A percentile compares a stretch with the other conserved stretches of the same genome.
phyloP scores from a whole-genome alignment of 2,113 vertebrate species.

The Gallinago undulata region DNA sequence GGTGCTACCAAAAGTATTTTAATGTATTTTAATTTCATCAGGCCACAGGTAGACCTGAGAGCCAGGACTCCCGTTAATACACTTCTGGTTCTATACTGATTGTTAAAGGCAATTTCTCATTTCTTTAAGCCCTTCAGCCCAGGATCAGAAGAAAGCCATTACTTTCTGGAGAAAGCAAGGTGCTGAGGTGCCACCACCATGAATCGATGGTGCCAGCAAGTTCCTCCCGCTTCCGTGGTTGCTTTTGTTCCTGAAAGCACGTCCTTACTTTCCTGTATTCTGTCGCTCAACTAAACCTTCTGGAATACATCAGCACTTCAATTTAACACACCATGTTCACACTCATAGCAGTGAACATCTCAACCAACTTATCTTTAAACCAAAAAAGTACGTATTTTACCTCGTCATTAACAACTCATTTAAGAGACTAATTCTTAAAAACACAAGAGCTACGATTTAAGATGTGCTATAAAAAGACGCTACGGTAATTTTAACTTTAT shows the following conservation, averaged over 20 bases:
- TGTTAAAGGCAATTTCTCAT: background rate
- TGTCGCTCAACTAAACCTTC: background rate
- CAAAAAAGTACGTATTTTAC: background rate
- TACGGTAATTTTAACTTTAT: background rate
- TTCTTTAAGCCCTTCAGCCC: background rate
- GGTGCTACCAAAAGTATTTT: background rate
- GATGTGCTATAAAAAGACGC: background rate
- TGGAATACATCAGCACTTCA: background rate
- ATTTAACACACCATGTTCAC: background rate
- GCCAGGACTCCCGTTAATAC: rapidly evolving
- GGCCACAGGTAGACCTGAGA: background rate
- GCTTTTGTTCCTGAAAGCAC: background rate
- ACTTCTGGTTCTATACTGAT: background rate
- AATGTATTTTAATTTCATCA: background rate
- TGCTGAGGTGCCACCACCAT: background rate
- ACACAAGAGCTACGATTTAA: background rate
- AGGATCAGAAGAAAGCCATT: background rate
- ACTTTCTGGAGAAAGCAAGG: background rate
- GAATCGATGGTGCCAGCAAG: background rate
- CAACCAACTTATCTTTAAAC: background rate
- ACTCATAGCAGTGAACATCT: background rate
- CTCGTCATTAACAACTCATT: background rate
- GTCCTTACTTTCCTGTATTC: background rate
- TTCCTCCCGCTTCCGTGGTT: background rate
- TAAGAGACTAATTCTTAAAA: background rate